Percentiles rank a stretch among this genome's conserved stretches.
Evolutionary conservation across 2,113 vertebrate genomes (phyloP).

Genomic region (Pyxicephalus adspersus): DNA sequence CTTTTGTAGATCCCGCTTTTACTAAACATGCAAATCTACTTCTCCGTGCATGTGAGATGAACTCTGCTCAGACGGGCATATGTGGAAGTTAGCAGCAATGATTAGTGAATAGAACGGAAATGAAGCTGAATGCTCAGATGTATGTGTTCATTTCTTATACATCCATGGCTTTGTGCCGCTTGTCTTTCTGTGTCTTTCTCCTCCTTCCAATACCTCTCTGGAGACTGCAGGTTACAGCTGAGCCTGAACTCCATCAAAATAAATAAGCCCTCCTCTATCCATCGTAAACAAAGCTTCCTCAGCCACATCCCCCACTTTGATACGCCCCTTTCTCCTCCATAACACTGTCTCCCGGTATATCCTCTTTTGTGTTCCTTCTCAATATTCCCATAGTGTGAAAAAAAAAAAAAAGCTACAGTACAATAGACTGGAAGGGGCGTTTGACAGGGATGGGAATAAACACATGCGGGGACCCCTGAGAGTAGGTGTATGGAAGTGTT

Average conservation of each 20-base stretch:
- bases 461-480: constrained; percentile 10
- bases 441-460: constrained; percentile 8
- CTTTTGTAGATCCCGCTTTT: no score
- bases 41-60: no score
- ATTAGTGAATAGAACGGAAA: no score
- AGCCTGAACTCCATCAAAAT: constrained; percentile 52
- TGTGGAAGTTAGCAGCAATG: no score
- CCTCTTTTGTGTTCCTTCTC: constrained; percentile 50
- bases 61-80: no score
- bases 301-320: constrained; percentile 44
- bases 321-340: constrained; percentile 54
- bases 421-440: constrained; percentile 24
- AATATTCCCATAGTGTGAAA: constrained; percentile 33
- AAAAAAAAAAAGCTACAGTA: constrained; percentile 34
- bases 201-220: constrained; percentile 37
- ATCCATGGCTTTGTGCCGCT: constrained; percentile 1
- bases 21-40: no score
- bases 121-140: not conserved
- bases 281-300: constrained; percentile 50
- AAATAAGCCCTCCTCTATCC: constrained; percentile 45
- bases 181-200: constrained; percentile 35
- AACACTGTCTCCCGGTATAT: constrained; percentile 39
- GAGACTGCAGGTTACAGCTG: constrained; percentile 54
- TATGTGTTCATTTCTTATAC: not conserved
- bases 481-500: not conserved